Base-by-base conservation (phyloP, 2,113 vertebrate genomes). In the Caranx ignobilis region DNA sequence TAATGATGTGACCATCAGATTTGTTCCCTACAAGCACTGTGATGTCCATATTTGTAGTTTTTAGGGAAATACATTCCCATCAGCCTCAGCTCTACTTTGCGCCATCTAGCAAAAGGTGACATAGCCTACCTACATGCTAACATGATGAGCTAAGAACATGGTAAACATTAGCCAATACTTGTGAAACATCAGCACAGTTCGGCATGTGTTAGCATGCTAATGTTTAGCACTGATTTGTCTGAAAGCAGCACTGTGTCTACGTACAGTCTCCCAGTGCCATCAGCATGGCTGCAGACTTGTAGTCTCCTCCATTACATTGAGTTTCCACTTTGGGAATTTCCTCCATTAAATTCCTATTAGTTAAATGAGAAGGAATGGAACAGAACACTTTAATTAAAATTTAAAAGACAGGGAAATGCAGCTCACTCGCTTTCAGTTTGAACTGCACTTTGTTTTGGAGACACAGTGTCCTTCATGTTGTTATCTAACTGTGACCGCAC, bases 401-500 rank as follows among this genome's bases (percentile, higher is more conserved):
- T 2, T 12, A 6, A 8, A 12, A 34, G 52, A 63, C 43, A 3
- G 50, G 57, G 18, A 72, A 73, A 77, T 52, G 19, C 16, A 26
- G 6, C 11, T 63, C 5, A 18, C 2, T 31, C 26, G 76, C 19
- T 71, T 56, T 59, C 2, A 54, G 32, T 56, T 61, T 55, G 48
- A 60, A 32, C 50, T 32, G 41, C 19, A 43, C 39, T 67, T 69
- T 75, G 76, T 78, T 77, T 75, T 67, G 67, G 43, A 45, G 74
- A 83, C 60, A 68, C 65, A 12, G 19, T 73, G 82, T 80, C 66
- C 26, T 67, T 71, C 26, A 72, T 61, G 72, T 32, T 72, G 56
- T 76, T 82, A 78, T 84, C 50, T 77, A 76, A 69, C 70, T 71
- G 35, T 69, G 64, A 75, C 48, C 18, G 9, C 61, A 66, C 62